Conservation (phyloP, 2,888 invertebrate species). For the Aspidiotus rigidus region DNA sequence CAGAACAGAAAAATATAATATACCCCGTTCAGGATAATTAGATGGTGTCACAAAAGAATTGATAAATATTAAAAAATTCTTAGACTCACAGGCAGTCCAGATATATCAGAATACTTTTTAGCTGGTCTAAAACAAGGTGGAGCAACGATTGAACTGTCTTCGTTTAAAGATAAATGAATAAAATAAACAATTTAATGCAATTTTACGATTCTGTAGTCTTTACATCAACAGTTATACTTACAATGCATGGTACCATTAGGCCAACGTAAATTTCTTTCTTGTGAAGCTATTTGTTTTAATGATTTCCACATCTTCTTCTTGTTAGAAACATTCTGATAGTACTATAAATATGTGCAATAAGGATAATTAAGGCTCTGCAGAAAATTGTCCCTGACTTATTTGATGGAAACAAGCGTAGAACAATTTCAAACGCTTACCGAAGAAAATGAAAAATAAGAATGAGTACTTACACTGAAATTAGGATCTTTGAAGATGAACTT, state of each 20-base stretch:
- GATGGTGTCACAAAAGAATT: background rate
- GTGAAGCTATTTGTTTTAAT: slow-evolving; percentile 74
- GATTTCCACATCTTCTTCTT: slow-evolving; percentile 83
- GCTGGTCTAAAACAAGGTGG: slow-evolving; percentile 84
- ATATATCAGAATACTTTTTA: slow-evolving; percentile 89
- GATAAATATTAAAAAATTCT: background rate
- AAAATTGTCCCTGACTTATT: background rate
- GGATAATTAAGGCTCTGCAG: background rate
- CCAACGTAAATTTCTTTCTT: slow-evolving; percentile 71
- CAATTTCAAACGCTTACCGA: background rate
- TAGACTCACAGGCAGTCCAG: slow-evolving; percentile 61
- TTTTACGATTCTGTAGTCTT: background rate
- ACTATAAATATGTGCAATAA: slow-evolving; percentile 39
- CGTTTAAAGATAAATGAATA: slow-evolving; percentile 1
- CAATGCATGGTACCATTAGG: slow-evolving; percentile 65
- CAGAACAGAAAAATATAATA: background rate
- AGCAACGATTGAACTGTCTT: slow-evolving; percentile 79
- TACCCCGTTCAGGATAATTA: background rate
- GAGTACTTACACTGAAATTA: slow-evolving; percentile 43
- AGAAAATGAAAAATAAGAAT: slow-evolving; percentile 9
- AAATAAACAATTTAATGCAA: slow-evolving; percentile 1
- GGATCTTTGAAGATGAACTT: slow-evolving; percentile 44
- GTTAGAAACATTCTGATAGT: slow-evolving; percentile 45
- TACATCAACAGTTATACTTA: slow-evolving; percentile 45
- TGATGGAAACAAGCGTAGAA: background rate